A percentile compares a stretch with the other conserved stretches of the same genome.
phyloP scores from a whole-genome alignment of 2,797 vertebrate species.

The Myotis findleyi region DNA sequence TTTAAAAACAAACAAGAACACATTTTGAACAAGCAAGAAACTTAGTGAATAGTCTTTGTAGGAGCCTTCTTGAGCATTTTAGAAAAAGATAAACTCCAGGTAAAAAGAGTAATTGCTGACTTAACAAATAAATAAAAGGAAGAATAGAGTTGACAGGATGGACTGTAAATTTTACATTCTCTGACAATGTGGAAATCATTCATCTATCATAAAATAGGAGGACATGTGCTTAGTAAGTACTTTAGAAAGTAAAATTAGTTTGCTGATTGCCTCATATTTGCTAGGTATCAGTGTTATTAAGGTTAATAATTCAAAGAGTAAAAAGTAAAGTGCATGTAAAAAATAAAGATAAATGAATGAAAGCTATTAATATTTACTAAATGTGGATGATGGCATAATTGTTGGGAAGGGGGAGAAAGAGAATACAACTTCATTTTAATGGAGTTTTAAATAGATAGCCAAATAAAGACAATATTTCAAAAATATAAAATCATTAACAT shows the following conservation, averaged over 20 bases:
- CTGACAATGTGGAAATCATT: conserved; percentile 20
- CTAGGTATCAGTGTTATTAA: conserved; percentile 38
- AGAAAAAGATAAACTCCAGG: background rate
- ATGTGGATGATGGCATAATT: background rate
- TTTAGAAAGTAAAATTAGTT: conserved; percentile 47
- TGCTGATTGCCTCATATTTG: conserved; percentile 16
- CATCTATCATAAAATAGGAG: conserved; percentile 34
- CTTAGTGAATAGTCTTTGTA: background rate
- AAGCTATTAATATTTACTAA: background rate
- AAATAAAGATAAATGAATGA: background rate
- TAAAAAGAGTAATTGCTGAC: background rate
- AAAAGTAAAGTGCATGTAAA: background rate
- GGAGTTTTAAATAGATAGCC: background rate
- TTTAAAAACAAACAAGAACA: conserved; percentile 25
- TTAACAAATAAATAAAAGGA: conserved; percentile 16
- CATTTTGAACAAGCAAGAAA: background rate
- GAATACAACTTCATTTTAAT: background rate
- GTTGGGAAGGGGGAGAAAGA: background rate
- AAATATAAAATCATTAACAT: background rate
- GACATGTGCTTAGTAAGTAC: conserved; percentile 1
- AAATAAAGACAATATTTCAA: background rate
- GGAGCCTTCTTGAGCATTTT: background rate
- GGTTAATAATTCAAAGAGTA: conserved; percentile 28
- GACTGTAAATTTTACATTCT: background rate
- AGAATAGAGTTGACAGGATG: background rate